Evolutionary conservation across 64 coral and sea anemone species (phyloP).

Genomic region (Actinia tenebrosa): DNA sequence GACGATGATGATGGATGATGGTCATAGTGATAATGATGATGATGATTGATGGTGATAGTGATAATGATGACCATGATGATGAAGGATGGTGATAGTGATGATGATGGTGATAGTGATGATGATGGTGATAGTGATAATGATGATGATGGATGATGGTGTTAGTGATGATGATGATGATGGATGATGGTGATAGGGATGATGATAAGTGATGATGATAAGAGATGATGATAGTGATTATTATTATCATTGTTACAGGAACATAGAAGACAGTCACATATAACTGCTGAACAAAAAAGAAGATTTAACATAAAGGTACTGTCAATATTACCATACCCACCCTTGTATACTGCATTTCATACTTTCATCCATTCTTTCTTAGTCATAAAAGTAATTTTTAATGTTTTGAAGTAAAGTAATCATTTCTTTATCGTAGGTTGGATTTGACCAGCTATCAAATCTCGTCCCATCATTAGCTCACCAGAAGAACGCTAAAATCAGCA

Average conservation of each 20-base stretch:
- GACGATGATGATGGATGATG: background rate
- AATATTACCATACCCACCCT: background rate
- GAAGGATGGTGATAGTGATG: too few relatives aligned
- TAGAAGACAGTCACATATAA: slow-evolving; percentile 83
- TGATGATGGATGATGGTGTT: too few relatives aligned
- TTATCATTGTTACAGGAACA: slow-evolving; percentile 51
- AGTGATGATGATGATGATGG: too few relatives aligned
- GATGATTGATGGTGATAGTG: too few relatives aligned
- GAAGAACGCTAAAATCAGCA: slow-evolving; percentile 86
- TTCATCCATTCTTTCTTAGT: too few relatives aligned
- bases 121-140: too few relatives aligned
- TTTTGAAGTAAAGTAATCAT: background rate
- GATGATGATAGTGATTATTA: background rate
- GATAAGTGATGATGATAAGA: background rate
- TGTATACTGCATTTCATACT: background rate
- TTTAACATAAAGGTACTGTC: slow-evolving; percentile 77
- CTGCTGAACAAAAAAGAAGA: slow-evolving; percentile 94
- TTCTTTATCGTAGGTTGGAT: slow-evolving; percentile 68
- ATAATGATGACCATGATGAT: too few relatives aligned
- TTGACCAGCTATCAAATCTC: slow-evolving; percentile 82
- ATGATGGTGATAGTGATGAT: too few relatives aligned
- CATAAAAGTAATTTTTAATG: too few relatives aligned
- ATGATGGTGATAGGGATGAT: background rate
- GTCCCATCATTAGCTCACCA: slow-evolving; percentile 87
- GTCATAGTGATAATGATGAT: too few relatives aligned